Percentiles rank a stretch among this genome's conserved stretches.
phyloP scores from a whole-genome alignment of 2,888 invertebrate species.

The Arge pagana region DNA sequence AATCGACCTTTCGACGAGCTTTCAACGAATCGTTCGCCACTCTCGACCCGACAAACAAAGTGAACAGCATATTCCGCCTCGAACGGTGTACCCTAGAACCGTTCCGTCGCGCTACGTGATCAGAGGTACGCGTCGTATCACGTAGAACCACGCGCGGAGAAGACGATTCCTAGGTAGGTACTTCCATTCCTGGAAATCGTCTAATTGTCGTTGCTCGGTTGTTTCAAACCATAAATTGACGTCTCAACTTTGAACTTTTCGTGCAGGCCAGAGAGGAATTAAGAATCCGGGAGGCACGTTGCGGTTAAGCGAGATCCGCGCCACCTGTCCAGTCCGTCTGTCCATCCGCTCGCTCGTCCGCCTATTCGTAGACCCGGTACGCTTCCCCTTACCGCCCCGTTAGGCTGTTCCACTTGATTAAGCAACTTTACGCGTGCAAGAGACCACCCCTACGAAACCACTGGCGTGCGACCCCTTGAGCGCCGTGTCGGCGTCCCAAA shows the following conservation, averaged over 20 bases:
- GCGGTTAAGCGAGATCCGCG: conserved; percentile 25
- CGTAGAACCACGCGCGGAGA: too few species aligned
- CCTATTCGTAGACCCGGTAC: conserved; percentile 8
- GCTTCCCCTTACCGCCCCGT: conserved; percentile 4
- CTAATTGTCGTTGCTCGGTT: too few species aligned
- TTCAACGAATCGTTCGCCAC: too few species aligned
- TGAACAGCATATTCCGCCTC: too few species aligned
- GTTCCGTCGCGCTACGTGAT: too few species aligned
- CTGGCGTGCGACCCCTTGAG: conserved; percentile 15
- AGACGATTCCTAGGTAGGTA: too few species aligned
- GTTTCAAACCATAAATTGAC: too few species aligned
- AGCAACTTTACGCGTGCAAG: conserved; percentile 50
- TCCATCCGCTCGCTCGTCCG: conserved; percentile 6
- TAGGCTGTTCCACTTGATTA: conserved; percentile 54
- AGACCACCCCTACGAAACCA: conserved; percentile 25
- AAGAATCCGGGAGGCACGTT: conserved; percentile 1
- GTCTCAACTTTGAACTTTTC: conserved; percentile 22
- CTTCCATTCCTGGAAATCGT: too few species aligned
- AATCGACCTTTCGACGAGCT: too few species aligned
- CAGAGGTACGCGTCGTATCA: too few species aligned
- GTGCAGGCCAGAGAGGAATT: conserved; percentile 2
- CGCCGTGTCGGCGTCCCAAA: background rate
- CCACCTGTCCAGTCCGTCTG: conserved; percentile 43
- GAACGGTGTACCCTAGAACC: too few species aligned
- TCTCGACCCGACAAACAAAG: too few species aligned